A percentile compares a stretch with the other conserved stretches of the same genome.
Conservation (phyloP, 2,888 invertebrate genomes). For the Thelaira solivaga region DNA sequence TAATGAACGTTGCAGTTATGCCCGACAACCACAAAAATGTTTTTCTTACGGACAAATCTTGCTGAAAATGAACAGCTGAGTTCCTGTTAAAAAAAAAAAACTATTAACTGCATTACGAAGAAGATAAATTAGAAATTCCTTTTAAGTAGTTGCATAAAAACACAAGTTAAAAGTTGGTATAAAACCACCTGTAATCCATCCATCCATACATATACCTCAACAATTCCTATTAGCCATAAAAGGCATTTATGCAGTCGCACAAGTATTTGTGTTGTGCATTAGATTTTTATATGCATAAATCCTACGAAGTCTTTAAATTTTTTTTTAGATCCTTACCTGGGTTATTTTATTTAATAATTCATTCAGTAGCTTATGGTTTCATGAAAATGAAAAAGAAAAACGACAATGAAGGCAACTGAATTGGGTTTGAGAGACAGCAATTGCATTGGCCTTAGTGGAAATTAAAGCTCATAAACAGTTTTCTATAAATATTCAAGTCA, state of each 20-base stretch:
- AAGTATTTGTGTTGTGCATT: conserved; percentile 6
- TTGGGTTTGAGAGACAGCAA: background rate
- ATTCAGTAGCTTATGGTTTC: background rate
- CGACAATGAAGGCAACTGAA: background rate
- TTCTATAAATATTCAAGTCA: background rate
- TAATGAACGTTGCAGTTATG: too few species aligned
- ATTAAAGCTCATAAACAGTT: background rate
- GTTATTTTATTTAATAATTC: conserved; percentile 42
- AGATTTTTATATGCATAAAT: background rate
- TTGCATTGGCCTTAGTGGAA: background rate
- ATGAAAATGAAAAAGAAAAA: too few species aligned
- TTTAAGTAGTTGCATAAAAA: conserved; percentile 27
- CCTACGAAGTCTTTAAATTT: background rate
- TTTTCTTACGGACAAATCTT: too few species aligned
- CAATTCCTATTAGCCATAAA: conserved; percentile 7
- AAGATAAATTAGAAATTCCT: conserved; percentile 3
- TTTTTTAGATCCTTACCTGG: conserved; percentile 19
- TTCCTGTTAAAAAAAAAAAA: too few species aligned
- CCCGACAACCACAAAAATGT: too few species aligned
- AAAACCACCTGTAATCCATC: background rate
- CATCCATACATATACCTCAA: conserved; percentile 2
- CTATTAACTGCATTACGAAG: background rate
- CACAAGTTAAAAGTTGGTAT: conserved; percentile 1
- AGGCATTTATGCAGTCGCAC: conserved; percentile 8
- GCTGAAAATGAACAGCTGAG: too few species aligned